Evolutionary conservation across 1,140 invertebrate species (phyloP).

Genomic region (Aphelenchoides besseyi): DNA sequence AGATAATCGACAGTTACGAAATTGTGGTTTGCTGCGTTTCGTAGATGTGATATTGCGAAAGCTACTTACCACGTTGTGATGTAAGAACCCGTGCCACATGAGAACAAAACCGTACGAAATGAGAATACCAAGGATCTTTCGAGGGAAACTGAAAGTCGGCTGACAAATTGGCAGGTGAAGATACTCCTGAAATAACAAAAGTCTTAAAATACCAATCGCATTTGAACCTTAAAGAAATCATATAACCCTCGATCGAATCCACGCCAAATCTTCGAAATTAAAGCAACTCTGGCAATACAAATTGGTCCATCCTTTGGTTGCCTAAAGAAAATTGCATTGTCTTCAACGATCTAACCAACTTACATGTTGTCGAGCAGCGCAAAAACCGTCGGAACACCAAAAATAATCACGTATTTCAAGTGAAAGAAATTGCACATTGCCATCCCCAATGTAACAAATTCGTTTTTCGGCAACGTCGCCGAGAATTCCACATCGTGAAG

Average conservation of each 20-base stretch:
- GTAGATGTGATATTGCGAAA: too few species aligned
- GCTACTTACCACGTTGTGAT: slow-evolving; percentile 62
- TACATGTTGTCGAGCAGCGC: slow-evolving; percentile 58
- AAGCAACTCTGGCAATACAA: slow-evolving; percentile 53
- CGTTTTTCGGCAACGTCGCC: slow-evolving; percentile 52
- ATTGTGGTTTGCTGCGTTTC: too few species aligned
- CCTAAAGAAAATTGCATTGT: too few species aligned
- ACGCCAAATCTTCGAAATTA: slow-evolving; percentile 62
- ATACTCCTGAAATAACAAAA: slow-evolving; percentile 36
- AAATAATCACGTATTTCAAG: slow-evolving; percentile 62
- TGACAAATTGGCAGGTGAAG: slow-evolving; percentile 61
- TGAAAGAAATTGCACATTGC: slow-evolving; percentile 62
- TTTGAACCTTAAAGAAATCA: slow-evolving; percentile 52
- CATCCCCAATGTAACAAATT: slow-evolving; percentile 61
- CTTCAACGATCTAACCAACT: too few species aligned
- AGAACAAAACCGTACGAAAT: slow-evolving; percentile 61
- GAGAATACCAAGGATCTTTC: slow-evolving; percentile 57
- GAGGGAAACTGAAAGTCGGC: slow-evolving; percentile 52
- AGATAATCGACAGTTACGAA: too few species aligned
- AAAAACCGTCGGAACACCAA: slow-evolving; percentile 59
- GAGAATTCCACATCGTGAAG: slow-evolving; percentile 46
- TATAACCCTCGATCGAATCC: slow-evolving; percentile 60
- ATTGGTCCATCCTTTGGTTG: slow-evolving; percentile 56
- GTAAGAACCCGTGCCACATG: slow-evolving; percentile 60
- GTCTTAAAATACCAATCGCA: background rate